These are phyloP conservation scores for Heterodera schachtii DNA, from an alignment of 1,140 invertebrate species.

Conservation along the genomic window DNA sequence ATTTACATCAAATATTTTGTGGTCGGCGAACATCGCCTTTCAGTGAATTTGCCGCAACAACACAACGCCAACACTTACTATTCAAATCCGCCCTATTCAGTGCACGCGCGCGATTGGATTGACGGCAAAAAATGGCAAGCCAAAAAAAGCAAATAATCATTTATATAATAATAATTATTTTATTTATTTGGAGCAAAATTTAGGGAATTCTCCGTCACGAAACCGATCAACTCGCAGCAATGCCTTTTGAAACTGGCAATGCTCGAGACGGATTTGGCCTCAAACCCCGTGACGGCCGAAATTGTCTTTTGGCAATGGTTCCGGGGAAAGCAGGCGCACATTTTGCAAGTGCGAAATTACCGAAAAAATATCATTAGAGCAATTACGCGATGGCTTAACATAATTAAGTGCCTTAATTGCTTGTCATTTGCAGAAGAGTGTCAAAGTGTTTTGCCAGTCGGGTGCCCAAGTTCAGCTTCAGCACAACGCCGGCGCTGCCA, in stretches of 20 bases:
- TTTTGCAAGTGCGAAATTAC: conserved; percentile 12
- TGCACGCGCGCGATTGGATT: conserved; percentile 12
- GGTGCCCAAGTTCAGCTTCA: conserved; percentile 15
- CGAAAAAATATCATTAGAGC: not conserved
- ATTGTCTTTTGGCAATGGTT: conserved; percentile 25
- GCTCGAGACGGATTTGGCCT: conserved; percentile 18
- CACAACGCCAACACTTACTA: conserved; percentile 19
- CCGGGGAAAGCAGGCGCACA: conserved; percentile 22
- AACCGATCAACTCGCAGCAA: not conserved
- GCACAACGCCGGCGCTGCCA: not conserved
- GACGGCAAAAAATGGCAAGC: conserved; percentile 25
- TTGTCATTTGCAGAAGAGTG: conserved; percentile 7
- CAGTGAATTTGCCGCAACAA: conserved; percentile 15
- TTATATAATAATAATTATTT: not conserved
- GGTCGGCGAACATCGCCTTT: conserved; percentile 12
- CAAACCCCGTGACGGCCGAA: conserved; percentile 15
- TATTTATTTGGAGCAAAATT: not conserved
- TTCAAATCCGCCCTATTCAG: not conserved
- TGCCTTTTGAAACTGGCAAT: conserved; percentile 5
- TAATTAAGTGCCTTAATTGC: not conserved
- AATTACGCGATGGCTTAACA: no score
- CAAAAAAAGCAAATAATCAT: not conserved
- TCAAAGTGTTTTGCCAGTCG: conserved; percentile 11
- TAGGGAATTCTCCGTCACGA: conserved; percentile 24
- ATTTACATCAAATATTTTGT: conserved; percentile 7